Percentiles rank a stretch among this genome's conserved stretches.
Evolutionary conservation across 2,113 vertebrate species (phyloP).

Genomic region (Rhinolophus sinicus): DNA sequence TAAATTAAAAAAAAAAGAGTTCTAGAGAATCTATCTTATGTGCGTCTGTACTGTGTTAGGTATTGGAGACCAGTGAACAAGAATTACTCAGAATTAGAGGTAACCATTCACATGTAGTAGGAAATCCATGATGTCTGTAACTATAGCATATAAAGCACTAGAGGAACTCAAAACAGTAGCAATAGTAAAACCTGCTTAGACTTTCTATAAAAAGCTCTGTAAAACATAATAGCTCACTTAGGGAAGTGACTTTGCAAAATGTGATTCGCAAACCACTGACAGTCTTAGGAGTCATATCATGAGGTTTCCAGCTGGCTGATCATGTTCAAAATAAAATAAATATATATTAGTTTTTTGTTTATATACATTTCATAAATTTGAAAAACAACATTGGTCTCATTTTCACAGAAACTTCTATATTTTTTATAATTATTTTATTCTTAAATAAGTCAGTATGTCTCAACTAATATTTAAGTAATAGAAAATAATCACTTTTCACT

Average conservation of each 20-base stretch:
- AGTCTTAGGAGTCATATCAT: background rate
- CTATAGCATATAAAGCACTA: background rate
- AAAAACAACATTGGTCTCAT: background rate
- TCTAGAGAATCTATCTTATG: background rate
- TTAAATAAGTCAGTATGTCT: background rate
- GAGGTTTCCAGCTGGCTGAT: background rate
- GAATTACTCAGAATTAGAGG: background rate
- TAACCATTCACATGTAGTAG: background rate
- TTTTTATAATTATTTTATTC: background rate
- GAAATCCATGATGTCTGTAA: background rate
- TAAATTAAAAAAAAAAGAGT: no score
- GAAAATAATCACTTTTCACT: background rate
- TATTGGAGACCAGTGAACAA: background rate
- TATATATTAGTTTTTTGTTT: background rate
- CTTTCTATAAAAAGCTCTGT: background rate
- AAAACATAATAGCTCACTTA: background rate
- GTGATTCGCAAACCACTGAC: background rate
- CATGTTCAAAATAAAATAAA: background rate
- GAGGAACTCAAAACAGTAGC: background rate
- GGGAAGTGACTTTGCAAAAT: background rate
- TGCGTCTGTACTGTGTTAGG: background rate
- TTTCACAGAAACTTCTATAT: background rate
- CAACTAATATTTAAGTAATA: background rate
- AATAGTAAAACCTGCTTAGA: background rate
- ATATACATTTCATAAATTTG: background rate